phyloP scores from a whole-genome alignment of 2,797 vertebrate genomes.

The Gorsachius magnificus region DNA sequence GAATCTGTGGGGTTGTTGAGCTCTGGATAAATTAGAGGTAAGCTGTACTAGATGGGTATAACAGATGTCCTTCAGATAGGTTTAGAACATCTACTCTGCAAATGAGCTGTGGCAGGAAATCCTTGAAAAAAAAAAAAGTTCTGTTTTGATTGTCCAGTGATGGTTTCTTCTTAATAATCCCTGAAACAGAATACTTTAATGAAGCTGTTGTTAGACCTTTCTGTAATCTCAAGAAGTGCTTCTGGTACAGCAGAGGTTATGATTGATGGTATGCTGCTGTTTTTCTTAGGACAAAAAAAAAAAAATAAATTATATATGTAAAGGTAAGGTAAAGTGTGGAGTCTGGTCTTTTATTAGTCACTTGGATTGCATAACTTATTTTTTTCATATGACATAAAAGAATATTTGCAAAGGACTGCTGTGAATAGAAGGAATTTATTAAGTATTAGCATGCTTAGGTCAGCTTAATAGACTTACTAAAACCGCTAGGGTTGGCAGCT shows the following conservation, averaged over 20 bases:
- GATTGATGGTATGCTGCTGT: background rate
- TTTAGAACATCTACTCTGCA: background rate
- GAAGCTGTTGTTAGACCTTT: background rate
- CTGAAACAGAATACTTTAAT: background rate
- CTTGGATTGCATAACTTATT: background rate
- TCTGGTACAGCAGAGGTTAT: background rate
- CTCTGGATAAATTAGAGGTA: background rate
- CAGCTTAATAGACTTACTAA: constrained; percentile 19
- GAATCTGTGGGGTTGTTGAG: rapidly evolving
- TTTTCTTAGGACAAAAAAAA: background rate
- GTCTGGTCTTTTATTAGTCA: background rate
- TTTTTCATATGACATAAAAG: background rate
- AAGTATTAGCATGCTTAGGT: constrained; percentile 27
- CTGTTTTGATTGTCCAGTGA: background rate
- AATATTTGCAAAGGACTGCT: background rate
- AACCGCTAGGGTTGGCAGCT: background rate
- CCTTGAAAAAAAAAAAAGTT: background rate
- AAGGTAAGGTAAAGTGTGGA: background rate
- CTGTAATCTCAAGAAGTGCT: background rate
- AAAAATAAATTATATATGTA: background rate
- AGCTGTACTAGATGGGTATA: background rate
- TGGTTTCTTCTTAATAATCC: background rate
- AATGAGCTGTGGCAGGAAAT: background rate
- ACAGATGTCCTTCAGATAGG: background rate
- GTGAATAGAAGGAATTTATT: constrained; percentile 1